Base-by-base conservation (phyloP, 2,797 vertebrate species). In the Novumbra hubbsi region DNA sequence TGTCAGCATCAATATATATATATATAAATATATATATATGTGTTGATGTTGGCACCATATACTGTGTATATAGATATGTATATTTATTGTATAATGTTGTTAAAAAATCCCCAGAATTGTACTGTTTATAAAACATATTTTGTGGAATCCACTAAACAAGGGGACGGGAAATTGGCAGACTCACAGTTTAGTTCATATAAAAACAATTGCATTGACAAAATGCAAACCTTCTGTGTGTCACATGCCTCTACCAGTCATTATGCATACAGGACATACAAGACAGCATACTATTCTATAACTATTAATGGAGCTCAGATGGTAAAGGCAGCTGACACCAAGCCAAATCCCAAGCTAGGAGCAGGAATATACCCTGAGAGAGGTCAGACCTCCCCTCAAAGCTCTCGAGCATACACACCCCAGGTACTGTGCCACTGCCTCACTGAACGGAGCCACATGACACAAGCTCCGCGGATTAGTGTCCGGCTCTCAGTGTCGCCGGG, bases 301-400 rank as follows among this genome's bases (percentile, higher is more conserved):
- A 38, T 48, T 21, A 48, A 48, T 49, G 5, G 14, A 12, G 67
- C n/a, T 27, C 7, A 57, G 17, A 27, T 7, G 50, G 74, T 68
- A 30, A 75, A 76, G 60, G 41, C 52, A 24, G 76, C 71, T 21
- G 9, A 68, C 38, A 41, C 66, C 21, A 41, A 74, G 77, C 60
- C 12, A 41, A 27, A 78, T 34, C 21, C 62, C 62, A 79, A 17
- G 45, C 38, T 24, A 57, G 34, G 76, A 81, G 78, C 75, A 73
- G 79, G 24, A 49, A 70, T 80, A 77, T 84, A 88, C 85, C 90
- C 88, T 89, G 90, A 90, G 87, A 91, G 90, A 89, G 90, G 90
- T 92, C 91, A 92, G 88, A 90, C 90, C 90, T 89, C 72, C 88
- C 88, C 85, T 84, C 86, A 78, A 85, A 88, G 86, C 88, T 80